phyloP scores from a whole-genome alignment of 1,140 invertebrate genomes.

The Drosophila bifasciata region DNA sequence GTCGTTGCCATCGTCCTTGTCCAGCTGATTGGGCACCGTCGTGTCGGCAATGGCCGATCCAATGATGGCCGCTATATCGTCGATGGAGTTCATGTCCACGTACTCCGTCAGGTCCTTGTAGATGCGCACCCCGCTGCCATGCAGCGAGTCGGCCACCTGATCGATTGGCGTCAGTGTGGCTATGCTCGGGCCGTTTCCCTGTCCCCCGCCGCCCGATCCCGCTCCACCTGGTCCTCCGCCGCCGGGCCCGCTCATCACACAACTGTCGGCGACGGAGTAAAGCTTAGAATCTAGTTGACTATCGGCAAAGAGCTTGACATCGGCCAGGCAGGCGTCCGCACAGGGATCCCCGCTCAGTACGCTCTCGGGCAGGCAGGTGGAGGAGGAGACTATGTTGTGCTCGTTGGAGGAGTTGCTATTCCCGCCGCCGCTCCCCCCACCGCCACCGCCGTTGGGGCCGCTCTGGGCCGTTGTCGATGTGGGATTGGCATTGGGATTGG shows the following conservation, averaged over 20 bases:
- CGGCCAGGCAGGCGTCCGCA: constrained; percentile 77
- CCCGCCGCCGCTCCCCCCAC: constrained; percentile 10
- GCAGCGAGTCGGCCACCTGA: constrained; percentile 84
- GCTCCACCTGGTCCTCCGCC: not conserved
- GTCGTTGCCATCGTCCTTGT: constrained; percentile 87
- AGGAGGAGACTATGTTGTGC: constrained; percentile 88
- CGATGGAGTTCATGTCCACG: constrained; percentile 89
- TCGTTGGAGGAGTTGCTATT: constrained; percentile 82
- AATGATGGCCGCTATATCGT: constrained; percentile 94
- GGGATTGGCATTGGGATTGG: constrained; percentile 72
- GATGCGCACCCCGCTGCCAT: constrained; percentile 80
- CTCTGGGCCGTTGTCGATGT: constrained; percentile 64
- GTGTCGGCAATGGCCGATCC: constrained; percentile 95
- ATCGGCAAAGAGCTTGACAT: constrained; percentile 84
- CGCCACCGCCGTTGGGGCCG: not conserved
- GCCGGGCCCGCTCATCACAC: constrained; percentile 79
- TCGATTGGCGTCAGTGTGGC: constrained; percentile 69
- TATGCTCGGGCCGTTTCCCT: constrained; percentile 40
- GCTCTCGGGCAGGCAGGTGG: constrained; percentile 87
- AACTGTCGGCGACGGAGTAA: constrained; percentile 86
- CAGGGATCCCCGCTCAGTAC: constrained; percentile 67
- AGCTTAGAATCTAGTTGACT: constrained; percentile 87
- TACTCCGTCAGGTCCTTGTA: constrained; percentile 84
- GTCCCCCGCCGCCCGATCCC: constrained; percentile 8
- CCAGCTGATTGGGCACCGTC: constrained; percentile 89